Conservation (phyloP, 2,113 vertebrate species). For the Pholis gunnellus region DNA sequence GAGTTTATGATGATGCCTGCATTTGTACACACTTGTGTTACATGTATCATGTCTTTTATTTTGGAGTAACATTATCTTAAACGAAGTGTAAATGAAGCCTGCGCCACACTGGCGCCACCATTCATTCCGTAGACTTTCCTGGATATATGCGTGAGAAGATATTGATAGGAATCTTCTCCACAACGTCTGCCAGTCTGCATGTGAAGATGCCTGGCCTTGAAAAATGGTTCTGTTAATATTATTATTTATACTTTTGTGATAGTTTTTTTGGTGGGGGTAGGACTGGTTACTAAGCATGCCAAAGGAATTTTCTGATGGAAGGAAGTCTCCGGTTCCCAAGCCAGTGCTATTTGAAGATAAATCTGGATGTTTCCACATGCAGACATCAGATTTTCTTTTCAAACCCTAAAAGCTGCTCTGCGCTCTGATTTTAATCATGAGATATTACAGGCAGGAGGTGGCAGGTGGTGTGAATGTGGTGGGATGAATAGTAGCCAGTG, state of each 20-base stretch:
- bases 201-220: conserved; percentile 22
- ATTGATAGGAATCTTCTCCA: conserved; percentile 4
- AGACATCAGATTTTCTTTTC: neutral
- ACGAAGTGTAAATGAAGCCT: conserved; percentile 1
- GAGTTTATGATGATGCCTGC: neutral
- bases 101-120: neutral
- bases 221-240: conserved; percentile 14
- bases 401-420: neutral
- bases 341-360: conserved; percentile 17
- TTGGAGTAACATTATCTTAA: neutral
- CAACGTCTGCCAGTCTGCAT: neutral
- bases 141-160: conserved; percentile 13
- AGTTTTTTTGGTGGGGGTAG: neutral
- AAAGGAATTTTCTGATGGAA: conserved; percentile 36
- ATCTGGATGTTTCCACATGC: neutral
- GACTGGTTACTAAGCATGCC: conserved; percentile 1
- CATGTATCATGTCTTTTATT: neutral
- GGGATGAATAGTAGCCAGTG: neutral
- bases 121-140: conserved; percentile 4
- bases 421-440: neutral
- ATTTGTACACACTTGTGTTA: neutral
- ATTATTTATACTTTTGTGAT: neutral
- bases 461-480: neutral
- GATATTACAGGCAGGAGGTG: neutral
- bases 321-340: conserved; percentile 19